These are phyloP conservation scores for Sisyra terminalis DNA, from an alignment of 2,888 invertebrate species.

Conservation along the genomic window DNA sequence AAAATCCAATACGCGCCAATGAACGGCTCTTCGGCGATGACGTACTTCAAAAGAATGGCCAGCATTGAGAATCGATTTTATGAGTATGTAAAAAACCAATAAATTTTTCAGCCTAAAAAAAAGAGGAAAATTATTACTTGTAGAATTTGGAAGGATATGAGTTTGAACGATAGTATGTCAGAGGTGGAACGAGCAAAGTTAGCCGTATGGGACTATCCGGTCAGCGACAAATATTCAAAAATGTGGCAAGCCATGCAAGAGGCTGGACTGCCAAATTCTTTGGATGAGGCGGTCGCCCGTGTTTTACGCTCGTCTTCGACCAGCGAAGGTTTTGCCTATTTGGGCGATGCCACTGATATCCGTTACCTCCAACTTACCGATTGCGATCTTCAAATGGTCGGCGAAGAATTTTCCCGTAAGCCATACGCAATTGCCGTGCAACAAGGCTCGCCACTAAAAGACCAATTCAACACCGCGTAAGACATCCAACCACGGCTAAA, in stretches of 20 bases:
- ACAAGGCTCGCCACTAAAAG: constrained; percentile 85
- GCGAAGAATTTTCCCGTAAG: constrained; percentile 93
- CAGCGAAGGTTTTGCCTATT: constrained; percentile 77
- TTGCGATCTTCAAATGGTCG: constrained; percentile 83
- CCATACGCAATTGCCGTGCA: constrained; percentile 96
- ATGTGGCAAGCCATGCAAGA: constrained; percentile 94
- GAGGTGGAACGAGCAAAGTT: constrained; percentile 82
- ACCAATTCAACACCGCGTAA: constrained; percentile 88
- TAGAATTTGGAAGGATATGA: constrained; percentile 97
- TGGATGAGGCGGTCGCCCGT: constrained; percentile 63
- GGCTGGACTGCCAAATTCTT: constrained; percentile 60
- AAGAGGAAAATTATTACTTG: constrained; percentile 12
- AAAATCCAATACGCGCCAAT: constrained; percentile 91
- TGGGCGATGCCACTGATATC: constrained; percentile 90
- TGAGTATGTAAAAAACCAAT: constrained; percentile 41
- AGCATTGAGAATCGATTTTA: constrained; percentile 89
- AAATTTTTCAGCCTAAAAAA: not conserved
- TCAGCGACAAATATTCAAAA: constrained; percentile 95
- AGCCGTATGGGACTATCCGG: constrained; percentile 98
- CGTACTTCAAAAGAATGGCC: constrained; percentile 92
- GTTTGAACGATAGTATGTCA: constrained; percentile 79
- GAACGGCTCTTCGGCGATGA: constrained; percentile 75
- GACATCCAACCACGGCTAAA: not conserved
- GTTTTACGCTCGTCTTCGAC: constrained; percentile 50
- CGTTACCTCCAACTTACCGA: constrained; percentile 54